Percentiles rank a stretch among this genome's conserved stretches.
Conservation (phyloP, 2,113 vertebrate species). For the Caracal caracal region DNA sequence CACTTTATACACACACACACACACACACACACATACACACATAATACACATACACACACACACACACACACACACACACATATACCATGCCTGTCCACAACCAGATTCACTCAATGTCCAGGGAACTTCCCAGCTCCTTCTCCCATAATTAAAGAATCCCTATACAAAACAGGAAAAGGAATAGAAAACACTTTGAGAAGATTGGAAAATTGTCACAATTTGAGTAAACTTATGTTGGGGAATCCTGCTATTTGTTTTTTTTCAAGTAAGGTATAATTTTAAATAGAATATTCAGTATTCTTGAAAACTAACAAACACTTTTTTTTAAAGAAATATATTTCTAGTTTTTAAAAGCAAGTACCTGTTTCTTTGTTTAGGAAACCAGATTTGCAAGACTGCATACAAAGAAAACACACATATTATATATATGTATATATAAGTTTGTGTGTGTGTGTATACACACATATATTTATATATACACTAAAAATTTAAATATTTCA, state of each 20-base stretch:
- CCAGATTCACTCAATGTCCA: neutral
- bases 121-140: neutral
- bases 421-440: neutral
- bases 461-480: neutral
- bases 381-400: neutral
- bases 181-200: neutral
- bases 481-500: neutral
- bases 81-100: rapidly evolving
- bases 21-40: too few species aligned
- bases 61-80: too few species aligned
- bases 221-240: neutral
- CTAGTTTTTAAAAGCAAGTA: neutral
- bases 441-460: too few species aligned
- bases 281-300: neutral
- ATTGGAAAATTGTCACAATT: neutral
- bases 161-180: neutral
- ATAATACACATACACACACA: too few species aligned
- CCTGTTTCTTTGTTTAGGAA: neutral
- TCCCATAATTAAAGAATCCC: neutral
- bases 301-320: constrained; percentile 16
- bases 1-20: neutral
- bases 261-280: constrained; percentile 9
- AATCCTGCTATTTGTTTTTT: neutral
- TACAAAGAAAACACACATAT: neutral
- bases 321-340: neutral